phyloP scores from a whole-genome alignment of 2,113 vertebrate genomes.

The Atractosteus spatula region DNA sequence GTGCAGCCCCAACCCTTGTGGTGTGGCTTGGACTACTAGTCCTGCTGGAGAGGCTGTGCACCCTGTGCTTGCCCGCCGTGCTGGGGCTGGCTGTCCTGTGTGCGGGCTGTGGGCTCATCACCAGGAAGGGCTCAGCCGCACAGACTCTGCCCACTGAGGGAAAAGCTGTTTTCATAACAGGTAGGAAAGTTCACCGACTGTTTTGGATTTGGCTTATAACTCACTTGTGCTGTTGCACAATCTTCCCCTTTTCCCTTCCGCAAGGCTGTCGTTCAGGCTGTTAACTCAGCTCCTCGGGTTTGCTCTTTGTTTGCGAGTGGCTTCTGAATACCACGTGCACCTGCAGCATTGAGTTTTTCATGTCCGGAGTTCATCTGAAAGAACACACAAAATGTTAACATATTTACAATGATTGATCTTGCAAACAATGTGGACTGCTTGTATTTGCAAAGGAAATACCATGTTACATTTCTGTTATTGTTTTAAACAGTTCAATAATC shows the following conservation, averaged over 20 bases:
- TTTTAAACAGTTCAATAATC: too few relatives aligned
- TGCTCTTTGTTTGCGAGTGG: too few relatives aligned
- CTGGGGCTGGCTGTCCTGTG: conserved; percentile 41
- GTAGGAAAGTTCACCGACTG: conserved; percentile 40
- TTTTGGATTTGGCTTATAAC: not conserved
- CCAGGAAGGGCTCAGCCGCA: conserved; percentile 9
- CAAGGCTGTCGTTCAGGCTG: too few relatives aligned
- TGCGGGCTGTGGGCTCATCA: conserved; percentile 44
- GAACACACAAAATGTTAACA: too few relatives aligned
- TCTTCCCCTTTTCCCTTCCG: not conserved
- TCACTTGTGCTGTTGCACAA: not conserved
- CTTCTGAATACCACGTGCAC: too few relatives aligned
- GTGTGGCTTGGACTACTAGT: conserved; percentile 62
- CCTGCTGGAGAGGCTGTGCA: conserved; percentile 57
- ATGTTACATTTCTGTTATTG: too few relatives aligned
- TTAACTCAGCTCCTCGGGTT: too few relatives aligned
- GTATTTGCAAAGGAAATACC: too few relatives aligned
- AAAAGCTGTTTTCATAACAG: conserved; percentile 67
- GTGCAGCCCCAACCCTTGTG: conserved; percentile 46
- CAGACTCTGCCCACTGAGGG: conserved; percentile 40
- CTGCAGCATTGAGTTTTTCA: too few relatives aligned
- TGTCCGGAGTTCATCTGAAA: too few relatives aligned
- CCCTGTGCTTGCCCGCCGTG: conserved; percentile 47
- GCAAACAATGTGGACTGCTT: too few relatives aligned
- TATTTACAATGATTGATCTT: too few relatives aligned